Percentiles rank a stretch among this genome's conserved stretches.
These are phyloP conservation scores for Drosophila parvula DNA, from an alignment of 1,140 invertebrate species.

Conservation along the genomic window DNA sequence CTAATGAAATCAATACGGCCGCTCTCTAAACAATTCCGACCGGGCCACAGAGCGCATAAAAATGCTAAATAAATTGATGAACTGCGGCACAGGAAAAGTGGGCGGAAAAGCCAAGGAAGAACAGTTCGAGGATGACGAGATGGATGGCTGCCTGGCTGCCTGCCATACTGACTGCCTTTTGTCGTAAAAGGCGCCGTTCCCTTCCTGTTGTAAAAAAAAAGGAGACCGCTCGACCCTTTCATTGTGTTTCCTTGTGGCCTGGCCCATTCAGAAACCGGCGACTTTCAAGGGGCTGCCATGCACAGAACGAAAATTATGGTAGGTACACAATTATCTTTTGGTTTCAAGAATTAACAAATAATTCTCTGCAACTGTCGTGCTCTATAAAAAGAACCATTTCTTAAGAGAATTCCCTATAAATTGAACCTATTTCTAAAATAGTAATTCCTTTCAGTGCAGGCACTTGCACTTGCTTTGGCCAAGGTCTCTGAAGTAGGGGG, in stretches of 20 bases:
- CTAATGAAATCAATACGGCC: slow-evolving; percentile 75
- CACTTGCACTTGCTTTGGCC: slow-evolving; percentile 55
- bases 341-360: not conserved
- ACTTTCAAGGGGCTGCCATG: slow-evolving; percentile 11
- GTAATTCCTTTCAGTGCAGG: not conserved
- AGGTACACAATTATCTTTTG: not conserved
- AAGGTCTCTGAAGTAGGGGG: slow-evolving; percentile 13
- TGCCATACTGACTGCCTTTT: slow-evolving; percentile 42
- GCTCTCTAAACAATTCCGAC: slow-evolving; percentile 62
- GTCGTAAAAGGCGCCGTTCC: slow-evolving; percentile 55
- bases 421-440: not conserved
- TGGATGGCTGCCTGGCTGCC: slow-evolving; percentile 24
- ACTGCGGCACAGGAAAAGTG: slow-evolving; percentile 59
- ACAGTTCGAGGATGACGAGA: slow-evolving; percentile 29
- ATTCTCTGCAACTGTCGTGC: too few relatives aligned
- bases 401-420: not conserved
- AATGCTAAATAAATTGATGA: slow-evolving; percentile 80
- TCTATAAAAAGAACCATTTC: too few relatives aligned
- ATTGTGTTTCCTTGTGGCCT: slow-evolving; percentile 32
- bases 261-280: slow-evolving; percentile 19
- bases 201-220: slow-evolving; percentile 55
- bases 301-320: not conserved
- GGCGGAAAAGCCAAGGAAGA: slow-evolving; percentile 13
- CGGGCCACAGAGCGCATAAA: slow-evolving; percentile 55
- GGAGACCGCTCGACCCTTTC: slow-evolving; percentile 44